A percentile compares a stretch with the other conserved stretches of the same genome.
These are phyloP conservation scores for Mnemiopsis leidyi DNA, from an alignment of 37 sponge, comb jelly and placozoan genomes.

Conservation along the genomic window DNA sequence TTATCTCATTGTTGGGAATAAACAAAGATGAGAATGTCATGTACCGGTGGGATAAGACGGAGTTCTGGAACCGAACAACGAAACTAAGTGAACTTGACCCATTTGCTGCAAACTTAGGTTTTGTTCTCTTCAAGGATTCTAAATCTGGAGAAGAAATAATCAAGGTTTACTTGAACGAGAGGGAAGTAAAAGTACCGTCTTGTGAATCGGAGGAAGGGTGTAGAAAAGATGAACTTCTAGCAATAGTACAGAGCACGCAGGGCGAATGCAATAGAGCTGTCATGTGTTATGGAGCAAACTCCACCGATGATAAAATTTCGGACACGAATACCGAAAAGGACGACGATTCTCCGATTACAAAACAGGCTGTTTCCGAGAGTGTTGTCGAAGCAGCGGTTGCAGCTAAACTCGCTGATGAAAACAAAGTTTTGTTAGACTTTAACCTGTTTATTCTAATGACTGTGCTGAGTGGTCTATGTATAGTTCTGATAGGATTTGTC, in stretches of 20 bases:
- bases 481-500: background rate
- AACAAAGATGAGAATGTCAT: conserved; percentile 1
- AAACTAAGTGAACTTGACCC: background rate
- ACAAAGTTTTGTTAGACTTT: background rate
- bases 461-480: background rate
- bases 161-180: background rate
- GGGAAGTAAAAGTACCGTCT: background rate
- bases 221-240: background rate
- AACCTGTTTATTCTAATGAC: background rate
- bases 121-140: background rate
- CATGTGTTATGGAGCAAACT: background rate
- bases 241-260: background rate
- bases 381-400: background rate
- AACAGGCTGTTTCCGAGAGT: background rate
- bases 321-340: too few relatives aligned
- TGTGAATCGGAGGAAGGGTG: background rate
- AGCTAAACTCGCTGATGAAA: background rate
- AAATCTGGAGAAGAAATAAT: background rate
- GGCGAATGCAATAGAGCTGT: background rate
- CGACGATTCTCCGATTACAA: background rate
- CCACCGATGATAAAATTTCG: too few relatives aligned
- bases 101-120: background rate
- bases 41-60: background rate
- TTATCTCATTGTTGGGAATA: background rate
- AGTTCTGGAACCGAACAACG: background rate